These are phyloP conservation scores for Samia ricini DNA, from an alignment of 1,140 invertebrate genomes.

Conservation along the genomic window DNA sequence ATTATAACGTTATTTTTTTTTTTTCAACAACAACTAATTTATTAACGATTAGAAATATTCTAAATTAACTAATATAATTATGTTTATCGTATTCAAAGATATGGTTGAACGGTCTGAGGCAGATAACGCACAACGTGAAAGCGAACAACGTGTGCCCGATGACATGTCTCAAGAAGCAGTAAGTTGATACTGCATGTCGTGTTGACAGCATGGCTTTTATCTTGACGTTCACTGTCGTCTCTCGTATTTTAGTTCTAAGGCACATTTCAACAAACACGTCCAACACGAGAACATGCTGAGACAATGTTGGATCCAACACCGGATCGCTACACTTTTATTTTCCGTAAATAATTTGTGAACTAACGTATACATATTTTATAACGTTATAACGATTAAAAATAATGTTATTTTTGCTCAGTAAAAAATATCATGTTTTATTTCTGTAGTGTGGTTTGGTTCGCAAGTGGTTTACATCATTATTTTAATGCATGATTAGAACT, in stretches of 20 bases:
- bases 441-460: background rate
- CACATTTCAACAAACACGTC: background rate
- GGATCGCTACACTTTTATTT: background rate
- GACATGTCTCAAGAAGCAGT: conserved; percentile 99
- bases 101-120: conserved; percentile 96
- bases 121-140: conserved; percentile 98
- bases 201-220: conserved; percentile 23
- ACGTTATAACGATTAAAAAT: too few relatives aligned
- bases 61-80: background rate
- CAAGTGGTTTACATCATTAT: background rate
- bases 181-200: conserved; percentile 78
- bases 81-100: conserved; percentile 79
- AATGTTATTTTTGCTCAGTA: background rate
- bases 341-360: background rate
- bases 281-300: background rate
- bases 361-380: too few relatives aligned
- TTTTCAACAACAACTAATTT: background rate
- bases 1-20: too few relatives aligned
- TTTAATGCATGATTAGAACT: conserved; percentile 47
- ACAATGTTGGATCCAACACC: background rate
- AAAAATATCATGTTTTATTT: background rate
- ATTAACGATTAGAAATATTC: background rate
- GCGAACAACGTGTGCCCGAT: conserved; percentile 99
- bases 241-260: background rate
- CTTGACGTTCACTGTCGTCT: conserved; percentile 3